Evolutionary conservation across 2,888 invertebrate species (phyloP), one percentile per base, ranked within the genome.

Genomic region (Pterostichus madidus): DNA sequence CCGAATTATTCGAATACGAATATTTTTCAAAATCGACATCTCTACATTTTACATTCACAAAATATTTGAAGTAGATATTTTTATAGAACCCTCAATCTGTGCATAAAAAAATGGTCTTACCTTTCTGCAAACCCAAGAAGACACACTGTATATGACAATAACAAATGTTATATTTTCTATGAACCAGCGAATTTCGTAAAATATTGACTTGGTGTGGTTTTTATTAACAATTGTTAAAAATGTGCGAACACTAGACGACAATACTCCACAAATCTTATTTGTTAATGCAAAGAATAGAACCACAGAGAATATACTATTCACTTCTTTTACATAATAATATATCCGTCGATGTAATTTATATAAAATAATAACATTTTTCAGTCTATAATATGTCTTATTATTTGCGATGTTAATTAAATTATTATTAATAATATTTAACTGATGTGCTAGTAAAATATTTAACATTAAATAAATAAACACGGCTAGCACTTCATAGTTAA

Each of bases 191-290:
- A 61, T 61, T 61, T 61, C n/a, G 13, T 32, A 61, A 32, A 5
- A 61, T n/a, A n/a, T 5, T 11, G 32, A 32, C 8, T 11, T 31
- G 10, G 2, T 59, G 4, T 32, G 3, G n/a, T 61, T 32, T 61
- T 61, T 61, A 7, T 61, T 13, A 0, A 32, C 31, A 32, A 61
- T 10, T 11, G 24, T 61, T 13, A 61, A 61, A 61, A 61, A 61
- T 61, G 32, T 4, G 2, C 61, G 61, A 61, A 61, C 32, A 61
- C 32, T 11, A n/a, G 61, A 8, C 0, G 61, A 61, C 8, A 24
- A 10, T 32, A 32, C 0, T 10, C 61, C 61, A 11, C 10, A 5
- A 10, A 61, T 5, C 24, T 61, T 61, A 32, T 61, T 61, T 3
- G 61, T 5, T n/a, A 61, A 10, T 2, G 32, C 32, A n/a, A 32